Conservation (phyloP, 2,113 vertebrate genomes). For the Himantopus leucocephalus region DNA sequence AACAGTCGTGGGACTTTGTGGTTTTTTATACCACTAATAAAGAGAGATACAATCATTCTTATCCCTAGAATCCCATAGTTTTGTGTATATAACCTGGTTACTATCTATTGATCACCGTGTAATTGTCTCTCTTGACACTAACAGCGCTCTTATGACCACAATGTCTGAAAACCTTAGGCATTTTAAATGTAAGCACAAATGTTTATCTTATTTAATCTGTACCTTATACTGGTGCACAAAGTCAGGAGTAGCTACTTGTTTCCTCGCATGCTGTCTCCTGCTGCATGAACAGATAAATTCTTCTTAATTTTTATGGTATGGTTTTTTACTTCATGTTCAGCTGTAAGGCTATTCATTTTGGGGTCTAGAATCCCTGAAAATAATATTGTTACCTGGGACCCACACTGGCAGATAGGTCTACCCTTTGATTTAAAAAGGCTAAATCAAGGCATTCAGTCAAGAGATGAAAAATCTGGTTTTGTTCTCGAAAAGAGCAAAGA, state of each 20-base stretch:
- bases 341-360: neutral
- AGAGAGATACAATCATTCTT: neutral
- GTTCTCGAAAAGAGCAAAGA: neutral
- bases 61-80: neutral
- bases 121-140: neutral
- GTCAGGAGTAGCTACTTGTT: neutral
- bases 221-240: neutral
- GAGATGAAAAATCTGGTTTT: neutral
- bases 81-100: neutral
- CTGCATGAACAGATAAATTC: neutral
- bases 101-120: neutral
- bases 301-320: neutral
- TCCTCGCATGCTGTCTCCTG: neutral
- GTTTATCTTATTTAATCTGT: neutral
- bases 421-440: neutral
- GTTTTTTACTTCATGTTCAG: neutral
- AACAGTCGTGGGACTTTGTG: neutral
- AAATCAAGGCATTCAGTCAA: neutral
- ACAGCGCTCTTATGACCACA: neutral
- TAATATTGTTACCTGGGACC: neutral
- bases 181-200: neutral
- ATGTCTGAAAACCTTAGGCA: neutral
- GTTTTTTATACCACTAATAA: neutral
- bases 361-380: neutral
- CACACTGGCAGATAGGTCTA: neutral